A percentile compares a stretch with the other conserved stretches of the same genome.
phyloP scores from a whole-genome alignment of 2,888 invertebrate species.

The Drosophila neonasuta region DNA sequence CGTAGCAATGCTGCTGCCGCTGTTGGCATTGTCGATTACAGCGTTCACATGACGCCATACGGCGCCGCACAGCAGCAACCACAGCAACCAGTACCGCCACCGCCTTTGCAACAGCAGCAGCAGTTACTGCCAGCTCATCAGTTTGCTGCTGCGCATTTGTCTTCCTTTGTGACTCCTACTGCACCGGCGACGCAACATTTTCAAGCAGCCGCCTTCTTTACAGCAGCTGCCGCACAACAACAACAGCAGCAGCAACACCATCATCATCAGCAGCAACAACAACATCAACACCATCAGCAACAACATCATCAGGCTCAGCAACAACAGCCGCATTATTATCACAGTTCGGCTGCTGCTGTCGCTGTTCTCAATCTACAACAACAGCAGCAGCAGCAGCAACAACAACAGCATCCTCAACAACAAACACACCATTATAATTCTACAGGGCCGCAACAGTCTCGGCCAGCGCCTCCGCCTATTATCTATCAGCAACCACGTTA shows the following conservation, averaged over 20 bases:
- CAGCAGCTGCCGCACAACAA: constrained; percentile 63
- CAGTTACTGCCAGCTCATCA: constrained; percentile 61
- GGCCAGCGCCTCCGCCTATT: constrained; percentile 54
- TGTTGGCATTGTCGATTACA: constrained; percentile 67
- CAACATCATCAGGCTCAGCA: constrained; percentile 57
- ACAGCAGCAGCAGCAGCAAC: constrained; percentile 47
- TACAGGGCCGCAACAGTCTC: constrained; percentile 63
- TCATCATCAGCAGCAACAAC: constrained; percentile 33
- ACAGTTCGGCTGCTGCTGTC: constrained; percentile 66
- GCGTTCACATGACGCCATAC: constrained; percentile 56
- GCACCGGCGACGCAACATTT: constrained; percentile 62
- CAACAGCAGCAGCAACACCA: constrained; percentile 61
- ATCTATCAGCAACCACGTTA: constrained; percentile 61
- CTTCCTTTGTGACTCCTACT: constrained; percentile 62
- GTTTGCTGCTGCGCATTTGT: constrained; percentile 63
- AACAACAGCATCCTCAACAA: constrained; percentile 44
- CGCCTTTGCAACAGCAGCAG: constrained; percentile 44
- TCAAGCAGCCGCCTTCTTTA: constrained; percentile 62
- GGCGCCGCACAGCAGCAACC: constrained; percentile 44
- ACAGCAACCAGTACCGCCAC: constrained; percentile 47
- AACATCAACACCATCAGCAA: constrained; percentile 17
- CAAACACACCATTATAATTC: constrained; percentile 79
- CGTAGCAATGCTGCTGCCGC: constrained; percentile 50
- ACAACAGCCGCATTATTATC: constrained; percentile 78
- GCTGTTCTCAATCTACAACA: constrained; percentile 84